Base-by-base conservation (phyloP, 2,888 invertebrate genomes). In the Platypus cylindrus region DNA sequence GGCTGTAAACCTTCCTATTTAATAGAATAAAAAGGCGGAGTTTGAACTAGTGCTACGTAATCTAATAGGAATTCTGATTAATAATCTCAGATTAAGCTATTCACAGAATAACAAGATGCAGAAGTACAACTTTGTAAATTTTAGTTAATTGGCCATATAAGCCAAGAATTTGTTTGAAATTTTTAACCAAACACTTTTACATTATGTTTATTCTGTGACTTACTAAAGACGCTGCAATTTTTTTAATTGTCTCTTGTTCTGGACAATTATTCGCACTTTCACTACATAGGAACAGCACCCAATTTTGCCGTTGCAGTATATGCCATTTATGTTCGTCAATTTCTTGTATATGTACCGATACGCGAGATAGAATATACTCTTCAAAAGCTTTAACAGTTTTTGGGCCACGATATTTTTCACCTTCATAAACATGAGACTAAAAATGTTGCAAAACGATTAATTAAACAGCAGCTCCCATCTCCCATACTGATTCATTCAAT, bases 151-250 rank as follows among this genome's bases (percentile, higher is more conserved):
- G n/a, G n/a, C n/a, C n/a, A n/a, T n/a, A n/a, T n/a, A n/a, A n/a
- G n/a, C n/a, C n/a, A n/a, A n/a, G 7, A n/a, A n/a, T n/a, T n/a
- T n/a, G n/a, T n/a, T n/a, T n/a, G n/a, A n/a, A n/a, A n/a, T n/a
- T n/a, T 20, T 20, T 20, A 20, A 20, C n/a, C n/a, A n/a, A n/a
- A n/a, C n/a, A n/a, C n/a, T 20, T 20, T 20, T 20, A 20, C 20
- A 20, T 7, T 20, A 20, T 20, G 20, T 9, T 20, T 5, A 7
- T 9, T 20, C 20, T 5, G 5, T 20, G 9, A 20, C 34, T 37
- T 62, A 83, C 84, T 67, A 89, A 67, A 59, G 75, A 76, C 32
- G 77, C 77, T 30, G 82, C 75, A 20, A 86, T 63, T 59, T 83
- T 81, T 2, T 68, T 63, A 23, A 71, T 59, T 2, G 68, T 68